Conservation (phyloP, 2,888 invertebrate species). For the Lobophora halterata region DNA sequence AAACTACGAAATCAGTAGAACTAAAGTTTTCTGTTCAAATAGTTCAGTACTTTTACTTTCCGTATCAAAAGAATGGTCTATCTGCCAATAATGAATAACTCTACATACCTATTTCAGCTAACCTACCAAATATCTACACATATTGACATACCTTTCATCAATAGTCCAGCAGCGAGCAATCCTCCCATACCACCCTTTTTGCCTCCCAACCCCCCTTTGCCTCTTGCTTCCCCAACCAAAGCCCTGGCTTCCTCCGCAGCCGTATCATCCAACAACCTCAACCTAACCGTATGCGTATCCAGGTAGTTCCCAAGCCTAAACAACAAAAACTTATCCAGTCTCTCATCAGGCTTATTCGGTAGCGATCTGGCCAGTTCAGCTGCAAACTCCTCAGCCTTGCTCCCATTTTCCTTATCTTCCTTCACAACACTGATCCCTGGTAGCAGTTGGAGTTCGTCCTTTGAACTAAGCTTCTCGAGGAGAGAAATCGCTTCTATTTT, state of each 20-base stretch:
- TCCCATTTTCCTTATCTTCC: constrained; percentile 75
- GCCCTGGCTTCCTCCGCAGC: constrained; percentile 81
- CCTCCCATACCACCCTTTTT: constrained; percentile 77
- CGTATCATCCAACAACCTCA: constrained; percentile 84
- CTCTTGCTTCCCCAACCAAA: constrained; percentile 77
- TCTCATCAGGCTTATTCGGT: constrained; percentile 87
- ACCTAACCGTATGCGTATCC: constrained; percentile 86
- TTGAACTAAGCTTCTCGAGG: constrained; percentile 49
- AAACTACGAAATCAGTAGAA: too few species aligned
- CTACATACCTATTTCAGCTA: not conserved
- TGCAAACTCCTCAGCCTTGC: constrained; percentile 85
- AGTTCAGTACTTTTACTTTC: too few species aligned
- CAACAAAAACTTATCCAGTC: constrained; percentile 87
- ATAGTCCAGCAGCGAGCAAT: constrained; percentile 78
- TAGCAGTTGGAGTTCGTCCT: constrained; percentile 49
- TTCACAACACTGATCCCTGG: constrained; percentile 83
- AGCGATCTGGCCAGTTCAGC: constrained; percentile 87
- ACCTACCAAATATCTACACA: too few species aligned
- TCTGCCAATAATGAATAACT: too few species aligned
- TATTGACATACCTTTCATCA: constrained; percentile 84
- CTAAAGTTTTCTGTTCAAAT: too few species aligned
- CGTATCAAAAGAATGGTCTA: too few species aligned
- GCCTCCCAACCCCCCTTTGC: constrained; percentile 71
- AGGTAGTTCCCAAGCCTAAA: constrained; percentile 86
- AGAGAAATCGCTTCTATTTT: constrained; percentile 54